Conservation (phyloP, 2,797 vertebrate species). For the Natrix natrix region DNA sequence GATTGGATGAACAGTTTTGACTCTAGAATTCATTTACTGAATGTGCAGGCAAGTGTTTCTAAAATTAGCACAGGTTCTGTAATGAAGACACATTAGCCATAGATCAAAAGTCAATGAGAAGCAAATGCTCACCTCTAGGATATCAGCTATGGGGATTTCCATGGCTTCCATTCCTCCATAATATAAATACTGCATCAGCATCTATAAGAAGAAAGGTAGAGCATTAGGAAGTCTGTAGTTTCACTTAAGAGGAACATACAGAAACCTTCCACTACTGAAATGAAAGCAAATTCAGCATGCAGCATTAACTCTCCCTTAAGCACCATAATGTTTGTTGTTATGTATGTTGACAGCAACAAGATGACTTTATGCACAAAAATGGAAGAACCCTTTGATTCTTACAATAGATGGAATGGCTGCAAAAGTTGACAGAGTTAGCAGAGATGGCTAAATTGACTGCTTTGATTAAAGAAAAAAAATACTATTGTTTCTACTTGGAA, state of each 20-base stretch:
- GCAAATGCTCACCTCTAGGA: conserved; percentile 84
- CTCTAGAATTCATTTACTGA: not conserved
- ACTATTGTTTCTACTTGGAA: not conserved
- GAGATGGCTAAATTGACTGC: not conserved
- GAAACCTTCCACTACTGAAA: not conserved
- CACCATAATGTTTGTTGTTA: not conserved
- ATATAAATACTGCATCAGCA: conserved; percentile 98
- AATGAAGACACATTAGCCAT: not conserved
- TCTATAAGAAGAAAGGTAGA: conserved; percentile 67
- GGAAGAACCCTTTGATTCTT: not conserved
- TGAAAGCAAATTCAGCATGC: not conserved
- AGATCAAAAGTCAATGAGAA: not conserved
- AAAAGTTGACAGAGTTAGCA: not conserved
- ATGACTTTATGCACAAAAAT: not conserved
- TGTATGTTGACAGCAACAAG: not conserved
- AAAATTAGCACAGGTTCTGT: not conserved
- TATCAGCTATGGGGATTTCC: conserved; percentile 80
- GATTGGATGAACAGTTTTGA: not conserved
- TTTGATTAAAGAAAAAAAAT: not conserved
- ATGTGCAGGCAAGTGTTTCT: not conserved
- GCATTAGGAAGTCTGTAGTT: not conserved
- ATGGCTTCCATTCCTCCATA: conserved; percentile 90
- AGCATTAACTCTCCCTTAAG: not conserved
- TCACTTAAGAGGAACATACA: rapidly evolving
- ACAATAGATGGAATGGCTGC: not conserved